Conservation (phyloP, 1,140 invertebrate genomes). For the Zaprionus camerounensis region DNA sequence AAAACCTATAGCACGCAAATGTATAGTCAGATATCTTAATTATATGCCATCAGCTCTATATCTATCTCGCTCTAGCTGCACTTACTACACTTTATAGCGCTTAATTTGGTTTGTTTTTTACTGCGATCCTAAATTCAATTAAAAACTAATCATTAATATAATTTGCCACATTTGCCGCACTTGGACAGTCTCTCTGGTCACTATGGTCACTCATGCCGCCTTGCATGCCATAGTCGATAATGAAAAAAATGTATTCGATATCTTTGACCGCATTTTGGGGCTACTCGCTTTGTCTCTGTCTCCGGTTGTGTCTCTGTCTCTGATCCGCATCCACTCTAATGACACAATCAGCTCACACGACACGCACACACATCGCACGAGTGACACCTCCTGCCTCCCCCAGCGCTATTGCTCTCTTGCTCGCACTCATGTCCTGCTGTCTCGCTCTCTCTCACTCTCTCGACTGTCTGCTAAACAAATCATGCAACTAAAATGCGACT, state of each 20-base stretch:
- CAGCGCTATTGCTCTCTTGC: constrained; percentile 2
- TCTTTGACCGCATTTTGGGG: constrained; percentile 48
- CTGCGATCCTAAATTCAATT: background rate
- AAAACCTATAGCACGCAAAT: background rate
- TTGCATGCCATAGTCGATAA: constrained; percentile 21
- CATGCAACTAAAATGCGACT: constrained; percentile 49
- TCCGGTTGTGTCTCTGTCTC: constrained; percentile 64
- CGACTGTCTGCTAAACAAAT: constrained; percentile 27
- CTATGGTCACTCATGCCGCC: background rate
- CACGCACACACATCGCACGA: constrained; percentile 52
- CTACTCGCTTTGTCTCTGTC: constrained; percentile 27
- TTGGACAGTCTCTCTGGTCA: constrained; percentile 5
- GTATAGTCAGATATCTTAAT: background rate
- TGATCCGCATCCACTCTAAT: constrained; percentile 66
- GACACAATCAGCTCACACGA: constrained; percentile 75
- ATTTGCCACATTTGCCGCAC: constrained; percentile 3
- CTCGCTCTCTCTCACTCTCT: background rate
- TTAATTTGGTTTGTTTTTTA: background rate
- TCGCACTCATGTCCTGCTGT: constrained; percentile 4
- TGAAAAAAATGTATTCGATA: constrained; percentile 35
- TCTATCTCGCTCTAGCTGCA: background rate
- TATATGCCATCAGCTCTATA: background rate
- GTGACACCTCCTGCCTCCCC: constrained; percentile 18
- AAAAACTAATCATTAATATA: constrained; percentile 17
- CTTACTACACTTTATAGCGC: background rate